phyloP scores from a whole-genome alignment of 2,888 invertebrate genomes.

The Hyposoter didymator region DNA sequence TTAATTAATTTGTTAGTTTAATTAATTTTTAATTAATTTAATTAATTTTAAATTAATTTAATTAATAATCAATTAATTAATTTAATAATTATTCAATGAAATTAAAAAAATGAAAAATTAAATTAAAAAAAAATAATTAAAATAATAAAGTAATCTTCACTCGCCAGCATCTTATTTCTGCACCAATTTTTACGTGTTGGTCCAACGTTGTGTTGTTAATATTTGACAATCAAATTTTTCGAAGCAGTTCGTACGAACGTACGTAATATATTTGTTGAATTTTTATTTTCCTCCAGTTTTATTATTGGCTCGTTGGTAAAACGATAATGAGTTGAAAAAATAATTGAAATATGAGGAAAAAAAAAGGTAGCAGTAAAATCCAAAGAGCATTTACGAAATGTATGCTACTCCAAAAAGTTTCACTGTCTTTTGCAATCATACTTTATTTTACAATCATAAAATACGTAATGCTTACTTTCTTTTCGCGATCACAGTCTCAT shows the following conservation, averaged over 20 bases:
- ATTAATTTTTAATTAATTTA: too few relatives aligned
- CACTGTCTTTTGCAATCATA: conserved; percentile 1
- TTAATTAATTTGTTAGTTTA: too few relatives aligned
- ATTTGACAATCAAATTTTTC: background rate
- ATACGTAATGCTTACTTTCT: conserved; percentile 7
- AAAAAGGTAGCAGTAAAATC: background rate
- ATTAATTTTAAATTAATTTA: too few relatives aligned
- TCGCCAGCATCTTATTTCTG: too few relatives aligned
- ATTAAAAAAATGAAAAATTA: too few relatives aligned
- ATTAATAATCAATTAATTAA: too few relatives aligned
- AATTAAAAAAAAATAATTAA: too few relatives aligned
- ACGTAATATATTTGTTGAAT: background rate
- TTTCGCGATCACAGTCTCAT: conserved; percentile 5
- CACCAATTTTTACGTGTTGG: too few relatives aligned
- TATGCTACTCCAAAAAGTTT: background rate
- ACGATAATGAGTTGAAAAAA: background rate
- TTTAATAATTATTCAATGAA: too few relatives aligned
- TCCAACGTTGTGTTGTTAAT: too few relatives aligned
- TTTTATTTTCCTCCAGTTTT: background rate
- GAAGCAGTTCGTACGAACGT: background rate
- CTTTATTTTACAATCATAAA: conserved; percentile 10
- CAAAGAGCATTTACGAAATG: background rate
- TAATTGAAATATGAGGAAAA: background rate
- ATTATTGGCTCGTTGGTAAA: background rate
- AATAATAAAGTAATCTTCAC: too few relatives aligned